A percentile compares a stretch with the other conserved stretches of the same genome.
Evolutionary conservation across 2,113 vertebrate species (phyloP).

Genomic region (Cettia cetti): DNA sequence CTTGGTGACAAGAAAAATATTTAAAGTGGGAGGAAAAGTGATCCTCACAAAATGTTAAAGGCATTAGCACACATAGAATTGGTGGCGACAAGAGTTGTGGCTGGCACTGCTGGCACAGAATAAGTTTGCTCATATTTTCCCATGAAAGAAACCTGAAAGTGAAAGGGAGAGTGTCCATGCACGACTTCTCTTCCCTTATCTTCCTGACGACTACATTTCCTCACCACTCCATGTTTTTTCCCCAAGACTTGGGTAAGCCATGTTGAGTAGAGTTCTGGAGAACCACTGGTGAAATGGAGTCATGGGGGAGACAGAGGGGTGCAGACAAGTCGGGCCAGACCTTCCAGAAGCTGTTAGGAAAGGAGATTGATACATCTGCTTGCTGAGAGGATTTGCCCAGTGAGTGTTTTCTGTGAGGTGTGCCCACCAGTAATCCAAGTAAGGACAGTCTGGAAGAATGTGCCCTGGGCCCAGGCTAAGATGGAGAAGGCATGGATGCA

Average conservation of each 20-base stretch:
- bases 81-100: neutral
- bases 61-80: neutral
- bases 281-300: neutral
- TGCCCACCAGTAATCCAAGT: neutral
- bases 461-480: neutral
- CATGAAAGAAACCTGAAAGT: neutral
- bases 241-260: neutral
- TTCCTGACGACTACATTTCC: neutral
- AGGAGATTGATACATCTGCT: neutral
- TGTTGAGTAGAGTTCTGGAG: neutral
- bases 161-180: neutral
- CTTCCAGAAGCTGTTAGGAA: neutral
- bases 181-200: neutral
- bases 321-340: neutral
- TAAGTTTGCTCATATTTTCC: neutral
- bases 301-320: neutral
- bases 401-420: neutral
- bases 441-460: neutral
- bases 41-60: neutral
- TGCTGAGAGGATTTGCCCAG: neutral
- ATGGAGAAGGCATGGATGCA: neutral
- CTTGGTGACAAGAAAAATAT: neutral
- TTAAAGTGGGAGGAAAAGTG: neutral
- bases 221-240: neutral
- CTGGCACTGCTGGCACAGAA: neutral